phyloP scores from a whole-genome alignment of 2,888 invertebrate genomes.

The Stenotaenia linearis region DNA sequence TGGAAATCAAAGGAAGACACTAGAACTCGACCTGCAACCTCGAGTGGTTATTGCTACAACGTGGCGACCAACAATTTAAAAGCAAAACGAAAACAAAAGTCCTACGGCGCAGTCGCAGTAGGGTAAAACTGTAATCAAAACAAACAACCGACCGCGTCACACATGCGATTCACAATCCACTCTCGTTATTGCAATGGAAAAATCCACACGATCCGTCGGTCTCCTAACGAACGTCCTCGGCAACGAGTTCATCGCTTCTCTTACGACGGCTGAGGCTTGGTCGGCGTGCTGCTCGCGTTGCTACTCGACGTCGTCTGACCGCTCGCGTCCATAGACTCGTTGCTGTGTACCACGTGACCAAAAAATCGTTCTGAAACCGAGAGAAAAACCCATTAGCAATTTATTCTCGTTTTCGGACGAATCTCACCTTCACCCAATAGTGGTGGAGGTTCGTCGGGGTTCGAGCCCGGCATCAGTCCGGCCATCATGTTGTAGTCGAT shows the following conservation, averaged over 20 bases:
- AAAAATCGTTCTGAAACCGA: slow-evolving; percentile 55
- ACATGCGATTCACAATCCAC: too few species aligned
- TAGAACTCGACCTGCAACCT: background rate
- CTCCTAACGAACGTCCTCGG: too few species aligned
- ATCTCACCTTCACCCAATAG: slow-evolving; percentile 62
- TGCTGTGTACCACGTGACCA: slow-evolving; percentile 55
- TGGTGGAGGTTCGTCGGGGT: slow-evolving; percentile 57
- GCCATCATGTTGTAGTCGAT: slow-evolving; percentile 88
- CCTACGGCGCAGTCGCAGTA: background rate
- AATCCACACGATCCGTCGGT: too few species aligned
- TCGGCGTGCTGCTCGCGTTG: slow-evolving; percentile 34
- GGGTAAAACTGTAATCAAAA: background rate
- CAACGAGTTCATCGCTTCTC: too few species aligned
- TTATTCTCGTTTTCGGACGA: too few species aligned
- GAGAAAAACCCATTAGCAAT: background rate
- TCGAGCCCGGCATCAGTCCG: slow-evolving; percentile 55
- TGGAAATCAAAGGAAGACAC: background rate
- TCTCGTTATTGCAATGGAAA: too few species aligned
- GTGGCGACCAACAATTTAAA: too few species aligned
- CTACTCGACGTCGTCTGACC: slow-evolving; percentile 31
- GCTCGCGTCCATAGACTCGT: slow-evolving; percentile 50
- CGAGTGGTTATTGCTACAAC: background rate
- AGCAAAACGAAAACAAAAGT: background rate
- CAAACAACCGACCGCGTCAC: background rate
- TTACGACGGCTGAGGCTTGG: slow-evolving; percentile 37